Conservation (phyloP, 2,113 vertebrate species). For the Chelonoidis abingdonii region DNA sequence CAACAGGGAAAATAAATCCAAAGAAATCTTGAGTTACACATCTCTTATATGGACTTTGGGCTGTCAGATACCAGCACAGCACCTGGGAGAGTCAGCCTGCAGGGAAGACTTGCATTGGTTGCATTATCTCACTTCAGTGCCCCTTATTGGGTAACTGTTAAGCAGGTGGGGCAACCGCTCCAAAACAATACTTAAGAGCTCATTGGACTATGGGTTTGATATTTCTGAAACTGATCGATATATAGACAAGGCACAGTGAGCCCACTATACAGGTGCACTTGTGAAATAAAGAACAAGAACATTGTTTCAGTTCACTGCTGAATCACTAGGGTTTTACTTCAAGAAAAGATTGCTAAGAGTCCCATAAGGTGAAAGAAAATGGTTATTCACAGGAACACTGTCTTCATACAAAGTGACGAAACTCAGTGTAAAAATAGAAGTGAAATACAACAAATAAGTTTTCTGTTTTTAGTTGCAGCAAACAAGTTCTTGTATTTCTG, state of each 20-base stretch:
- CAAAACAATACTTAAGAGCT: neutral
- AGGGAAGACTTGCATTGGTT: neutral
- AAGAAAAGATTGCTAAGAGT: neutral
- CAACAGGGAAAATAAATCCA: constrained; percentile 9
- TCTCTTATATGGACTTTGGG: neutral
- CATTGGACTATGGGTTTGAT: neutral
- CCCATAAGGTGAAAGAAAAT: constrained; percentile 13
- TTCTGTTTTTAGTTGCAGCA: constrained; percentile 36
- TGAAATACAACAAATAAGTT: constrained; percentile 4
- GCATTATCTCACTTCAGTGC: neutral
- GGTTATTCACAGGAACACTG: constrained; percentile 4
- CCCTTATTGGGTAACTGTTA: neutral
- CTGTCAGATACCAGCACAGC: neutral
- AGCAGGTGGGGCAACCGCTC: neutral
- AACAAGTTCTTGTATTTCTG: neutral
- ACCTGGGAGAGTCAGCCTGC: neutral
- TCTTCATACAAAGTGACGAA: neutral
- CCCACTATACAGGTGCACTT: neutral
- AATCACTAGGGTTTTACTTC: neutral
- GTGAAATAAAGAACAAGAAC: constrained; percentile 25
- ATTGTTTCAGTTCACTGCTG: constrained; percentile 11
- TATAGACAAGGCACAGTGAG: constrained; percentile 12
- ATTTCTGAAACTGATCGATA: neutral
- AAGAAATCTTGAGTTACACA: neutral
- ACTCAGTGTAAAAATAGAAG: neutral